phyloP scores from a whole-genome alignment of 1,140 invertebrate genomes.

The Halictus rubicundus region DNA sequence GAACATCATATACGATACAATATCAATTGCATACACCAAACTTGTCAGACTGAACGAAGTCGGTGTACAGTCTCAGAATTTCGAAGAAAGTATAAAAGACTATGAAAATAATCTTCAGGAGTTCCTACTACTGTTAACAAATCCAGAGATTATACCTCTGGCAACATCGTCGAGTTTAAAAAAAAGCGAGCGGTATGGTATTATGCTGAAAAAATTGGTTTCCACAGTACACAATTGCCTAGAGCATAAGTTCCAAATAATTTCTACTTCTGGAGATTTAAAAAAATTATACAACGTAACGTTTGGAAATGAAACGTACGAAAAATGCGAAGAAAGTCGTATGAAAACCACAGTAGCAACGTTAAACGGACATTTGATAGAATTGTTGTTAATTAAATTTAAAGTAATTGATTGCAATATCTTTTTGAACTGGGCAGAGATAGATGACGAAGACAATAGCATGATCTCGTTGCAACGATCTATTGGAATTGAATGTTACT shows the following conservation, averaged over 20 bases:
- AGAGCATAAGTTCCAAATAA: slow-evolving; percentile 18
- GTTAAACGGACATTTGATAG: slow-evolving; percentile 62
- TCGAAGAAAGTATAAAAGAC: slow-evolving; percentile 49
- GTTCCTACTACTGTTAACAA: slow-evolving; percentile 58
- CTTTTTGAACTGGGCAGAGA: slow-evolving; percentile 72
- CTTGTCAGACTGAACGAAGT: slow-evolving; percentile 51
- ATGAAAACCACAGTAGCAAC: slow-evolving; percentile 40
- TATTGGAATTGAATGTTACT: slow-evolving; percentile 69
- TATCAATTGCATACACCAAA: slow-evolving; percentile 63
- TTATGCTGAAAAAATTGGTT: slow-evolving; percentile 68
- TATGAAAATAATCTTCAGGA: slow-evolving; percentile 64
- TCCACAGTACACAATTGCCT: slow-evolving; percentile 57
- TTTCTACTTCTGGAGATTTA: slow-evolving; percentile 7
- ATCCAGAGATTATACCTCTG: slow-evolving; percentile 52
- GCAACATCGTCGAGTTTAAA: slow-evolving; percentile 36
- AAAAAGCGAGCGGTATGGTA: slow-evolving; percentile 63
- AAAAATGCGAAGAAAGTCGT: slow-evolving; percentile 38
- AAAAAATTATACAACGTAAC: slow-evolving; percentile 71
- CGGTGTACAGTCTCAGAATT: slow-evolving; percentile 56
- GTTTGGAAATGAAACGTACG: slow-evolving; percentile 61
- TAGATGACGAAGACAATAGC: slow-evolving; percentile 67
- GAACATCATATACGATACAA: slow-evolving; percentile 52
- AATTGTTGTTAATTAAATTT: slow-evolving; percentile 65
- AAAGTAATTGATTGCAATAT: slow-evolving; percentile 70
- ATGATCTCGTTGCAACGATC: slow-evolving; percentile 69